phyloP scores from a whole-genome alignment of 2,113 vertebrate species.

The Xiphophorus hellerii region DNA sequence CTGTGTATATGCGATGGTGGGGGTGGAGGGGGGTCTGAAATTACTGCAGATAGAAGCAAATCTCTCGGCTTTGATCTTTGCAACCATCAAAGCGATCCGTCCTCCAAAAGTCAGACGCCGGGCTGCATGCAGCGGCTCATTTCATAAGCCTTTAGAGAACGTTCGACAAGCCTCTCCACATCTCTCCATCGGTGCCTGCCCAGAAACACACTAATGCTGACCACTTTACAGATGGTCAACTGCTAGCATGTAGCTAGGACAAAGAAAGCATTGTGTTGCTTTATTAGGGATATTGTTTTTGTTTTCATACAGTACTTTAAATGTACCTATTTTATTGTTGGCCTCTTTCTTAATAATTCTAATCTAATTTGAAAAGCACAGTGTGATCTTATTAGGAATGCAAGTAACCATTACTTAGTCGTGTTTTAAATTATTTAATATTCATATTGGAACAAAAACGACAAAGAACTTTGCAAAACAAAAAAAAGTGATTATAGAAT shows the following conservation, averaged over 20 bases:
- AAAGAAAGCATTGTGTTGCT: conserved; percentile 7
- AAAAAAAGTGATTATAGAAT: not conserved
- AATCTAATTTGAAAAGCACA: not conserved
- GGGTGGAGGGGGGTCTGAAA: conserved; percentile 44
- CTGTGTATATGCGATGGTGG: not conserved
- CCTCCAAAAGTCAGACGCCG: conserved; percentile 61
- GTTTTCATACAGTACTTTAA: not conserved
- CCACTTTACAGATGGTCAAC: conserved; percentile 30
- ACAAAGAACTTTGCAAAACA: not conserved
- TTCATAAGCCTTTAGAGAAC: conserved; percentile 64
- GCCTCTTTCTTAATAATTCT: not conserved
- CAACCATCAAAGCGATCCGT: conserved; percentile 72
- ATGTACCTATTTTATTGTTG: not conserved
- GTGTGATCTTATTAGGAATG: not conserved
- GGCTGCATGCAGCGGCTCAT: conserved; percentile 46
- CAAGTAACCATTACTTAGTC: not conserved
- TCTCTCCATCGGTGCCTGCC: conserved; percentile 48
- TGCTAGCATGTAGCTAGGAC: conserved; percentile 9
- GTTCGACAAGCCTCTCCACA: conserved; percentile 58
- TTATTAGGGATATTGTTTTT: conserved; percentile 6
- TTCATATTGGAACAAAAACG: not conserved
- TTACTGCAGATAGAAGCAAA: conserved; percentile 75
- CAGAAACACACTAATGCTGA: conserved; percentile 45
- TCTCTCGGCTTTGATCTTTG: conserved; percentile 76
- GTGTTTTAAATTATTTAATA: not conserved